Percentiles rank a stretch among this genome's conserved stretches.
These are phyloP conservation scores for Ictalurus furcatus DNA, from an alignment of 2,113 vertebrate genomes.

Conservation along the genomic window DNA sequence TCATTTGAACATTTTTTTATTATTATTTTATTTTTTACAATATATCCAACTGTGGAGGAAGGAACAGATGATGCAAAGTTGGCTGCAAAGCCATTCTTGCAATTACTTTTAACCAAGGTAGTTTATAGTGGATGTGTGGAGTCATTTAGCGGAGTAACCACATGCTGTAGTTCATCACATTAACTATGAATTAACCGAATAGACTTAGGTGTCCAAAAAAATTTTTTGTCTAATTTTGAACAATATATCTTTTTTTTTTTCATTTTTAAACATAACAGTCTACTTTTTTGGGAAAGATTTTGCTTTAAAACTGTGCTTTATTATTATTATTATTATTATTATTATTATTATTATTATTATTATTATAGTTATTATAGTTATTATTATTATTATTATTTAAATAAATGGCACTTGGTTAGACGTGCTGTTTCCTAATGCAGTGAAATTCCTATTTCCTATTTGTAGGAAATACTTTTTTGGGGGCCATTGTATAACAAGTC, in stretches of 20 bases:
- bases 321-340: not conserved
- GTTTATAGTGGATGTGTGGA: not conserved
- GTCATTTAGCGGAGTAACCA: not conserved
- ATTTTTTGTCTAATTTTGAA: not conserved
- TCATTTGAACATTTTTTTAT: not conserved
- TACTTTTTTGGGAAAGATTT: not conserved
- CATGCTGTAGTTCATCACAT: not conserved
- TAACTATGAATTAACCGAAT: not conserved
- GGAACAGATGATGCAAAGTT: not conserved
- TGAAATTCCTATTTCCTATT: not conserved
- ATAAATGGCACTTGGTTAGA: not conserved
- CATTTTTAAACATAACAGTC: not conserved
- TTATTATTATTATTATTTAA: too few relatives aligned
- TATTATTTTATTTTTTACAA: too few relatives aligned
- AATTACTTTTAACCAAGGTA: not conserved
- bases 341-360: not conserved
- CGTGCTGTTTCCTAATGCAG: not conserved
- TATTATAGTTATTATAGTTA: too few relatives aligned
- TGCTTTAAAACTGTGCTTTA: not conserved
- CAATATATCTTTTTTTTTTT: not conserved
- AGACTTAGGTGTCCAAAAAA: not conserved
- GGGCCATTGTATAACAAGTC: not conserved
- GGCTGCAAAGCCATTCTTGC: not conserved
- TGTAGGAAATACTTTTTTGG: not conserved
- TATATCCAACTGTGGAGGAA: not conserved